Evolutionary conservation across 1,140 invertebrate genomes (phyloP), one percentile per base, ranked within the genome.

Genomic region (Aphidius gifuensis): DNA sequence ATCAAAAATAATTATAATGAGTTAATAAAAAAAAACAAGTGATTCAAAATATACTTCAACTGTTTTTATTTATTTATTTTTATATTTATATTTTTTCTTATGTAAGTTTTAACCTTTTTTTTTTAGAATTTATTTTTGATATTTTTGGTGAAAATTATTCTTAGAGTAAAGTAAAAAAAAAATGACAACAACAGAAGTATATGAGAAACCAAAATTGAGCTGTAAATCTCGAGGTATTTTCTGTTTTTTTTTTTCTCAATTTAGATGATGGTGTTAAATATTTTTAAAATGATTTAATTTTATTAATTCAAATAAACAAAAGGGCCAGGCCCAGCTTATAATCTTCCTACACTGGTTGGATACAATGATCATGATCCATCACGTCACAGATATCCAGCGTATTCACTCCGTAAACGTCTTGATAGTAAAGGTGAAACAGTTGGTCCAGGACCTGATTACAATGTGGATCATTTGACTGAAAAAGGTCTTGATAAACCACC

Each of bases 251-350:
- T 61, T 40, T 16, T 8, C n/a, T 8, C 5, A 6, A 46, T 32
- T n/a, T n/a, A n/a, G n/a, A n/a, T n/a, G n/a, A n/a, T n/a, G n/a
- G n/a, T n/a, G n/a, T n/a, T n/a, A n/a, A n/a, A n/a, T n/a, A n/a
- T n/a, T n/a, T n/a, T n/a, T n/a, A n/a, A n/a, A n/a, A n/a, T n/a
- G n/a, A n/a, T n/a, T n/a, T n/a, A n/a, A n/a, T n/a, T n/a, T n/a
- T n/a, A 44, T 48, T 39, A 54, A 21, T 45, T 45, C 5, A 44
- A 42, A 16, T 9, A 50, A 42, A 48, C 11, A 60, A 53, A 11
- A 81, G 80, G 80, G 48, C 80, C 81, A 58, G 80, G 80, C 5
- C 82, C 81, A 43, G 70, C 67, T 9, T 82, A 82, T 53, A 68
- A 64, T 58, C 61, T 82, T 21, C 74, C 73, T 50, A 60, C 72